Conservation (phyloP, 2,113 vertebrate species). For the Apodemus sylvaticus region DNA sequence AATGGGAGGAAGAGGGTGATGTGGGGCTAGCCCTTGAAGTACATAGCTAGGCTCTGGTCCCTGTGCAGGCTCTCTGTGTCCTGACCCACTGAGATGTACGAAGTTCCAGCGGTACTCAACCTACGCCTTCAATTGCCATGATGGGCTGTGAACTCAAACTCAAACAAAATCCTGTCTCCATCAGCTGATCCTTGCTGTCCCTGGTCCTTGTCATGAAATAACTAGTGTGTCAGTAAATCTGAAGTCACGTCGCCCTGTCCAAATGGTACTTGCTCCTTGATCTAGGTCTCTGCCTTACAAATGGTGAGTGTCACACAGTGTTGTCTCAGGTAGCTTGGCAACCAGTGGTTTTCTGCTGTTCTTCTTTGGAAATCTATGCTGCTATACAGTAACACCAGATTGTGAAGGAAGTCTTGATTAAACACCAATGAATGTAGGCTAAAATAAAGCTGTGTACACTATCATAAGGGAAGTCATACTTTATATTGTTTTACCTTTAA, state of each 20-base stretch:
- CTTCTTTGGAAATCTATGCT: constrained; percentile 19
- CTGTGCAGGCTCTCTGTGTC: background rate
- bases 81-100: background rate
- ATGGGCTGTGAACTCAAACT: background rate
- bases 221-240: background rate
- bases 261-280: background rate
- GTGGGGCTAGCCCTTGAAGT: background rate
- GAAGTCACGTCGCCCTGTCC: background rate
- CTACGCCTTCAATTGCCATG: background rate
- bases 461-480: background rate
- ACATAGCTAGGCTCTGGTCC: background rate
- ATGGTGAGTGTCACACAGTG: background rate
- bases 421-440: constrained; percentile 24
- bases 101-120: background rate
- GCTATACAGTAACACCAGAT: background rate
- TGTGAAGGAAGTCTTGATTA: constrained; percentile 23
- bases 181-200: background rate
- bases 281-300: background rate
- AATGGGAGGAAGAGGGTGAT: background rate
- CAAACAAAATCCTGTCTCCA: background rate
- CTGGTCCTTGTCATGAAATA: background rate
- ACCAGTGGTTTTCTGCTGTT: background rate
- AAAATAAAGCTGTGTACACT: background rate
- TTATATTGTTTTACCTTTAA: background rate
- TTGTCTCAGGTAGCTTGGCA: background rate